A percentile compares a stretch with the other conserved stretches of the same genome.
phyloP scores from a whole-genome alignment of 2,113 vertebrate species.

The Aspidoscelis tigris region DNA sequence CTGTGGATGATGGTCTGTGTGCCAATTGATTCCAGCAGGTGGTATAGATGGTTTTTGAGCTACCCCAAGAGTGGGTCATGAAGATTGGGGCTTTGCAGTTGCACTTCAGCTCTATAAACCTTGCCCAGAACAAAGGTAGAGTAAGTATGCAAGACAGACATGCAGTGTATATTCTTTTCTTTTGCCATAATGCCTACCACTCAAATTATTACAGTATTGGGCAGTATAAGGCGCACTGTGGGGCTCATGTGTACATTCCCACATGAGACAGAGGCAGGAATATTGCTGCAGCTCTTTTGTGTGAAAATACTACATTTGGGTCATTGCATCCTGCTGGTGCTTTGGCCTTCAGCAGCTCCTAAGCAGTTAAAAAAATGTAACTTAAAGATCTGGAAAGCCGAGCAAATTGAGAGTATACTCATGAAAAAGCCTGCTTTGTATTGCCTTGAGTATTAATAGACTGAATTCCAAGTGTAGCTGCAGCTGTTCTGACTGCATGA shows the following conservation, averaged over 20 bases:
- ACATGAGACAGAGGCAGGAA: slow-evolving; percentile 57
- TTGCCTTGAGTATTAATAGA: background rate
- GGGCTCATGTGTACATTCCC: too few species aligned
- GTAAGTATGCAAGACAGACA: slow-evolving; percentile 13
- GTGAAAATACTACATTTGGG: slow-evolving; percentile 65
- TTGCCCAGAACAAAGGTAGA: fast-evolving
- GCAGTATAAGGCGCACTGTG: slow-evolving; percentile 45
- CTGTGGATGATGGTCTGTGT: too few species aligned
- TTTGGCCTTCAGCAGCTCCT: slow-evolving; percentile 45
- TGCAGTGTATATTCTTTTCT: background rate
- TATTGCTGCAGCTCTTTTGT: slow-evolving; percentile 67
- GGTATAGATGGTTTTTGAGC: too few species aligned
- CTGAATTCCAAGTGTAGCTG: slow-evolving; percentile 14
- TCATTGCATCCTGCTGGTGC: slow-evolving; percentile 59
- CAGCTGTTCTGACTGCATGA: slow-evolving; percentile 15
- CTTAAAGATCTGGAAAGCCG: slow-evolving; percentile 42
- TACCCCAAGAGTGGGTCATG: background rate
- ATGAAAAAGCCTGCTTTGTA: slow-evolving; percentile 19
- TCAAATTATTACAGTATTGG: slow-evolving; percentile 63
- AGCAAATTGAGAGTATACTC: slow-evolving; percentile 28
- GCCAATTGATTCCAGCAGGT: too few species aligned
- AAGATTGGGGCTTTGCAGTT: background rate
- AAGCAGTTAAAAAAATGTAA: slow-evolving; percentile 42
- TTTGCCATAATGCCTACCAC: slow-evolving; percentile 47
- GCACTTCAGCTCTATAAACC: background rate